Evolutionary conservation across 2,113 vertebrate genomes (phyloP), one percentile per base, ranked within the genome.

Genomic region (Passerina amoena): DNA sequence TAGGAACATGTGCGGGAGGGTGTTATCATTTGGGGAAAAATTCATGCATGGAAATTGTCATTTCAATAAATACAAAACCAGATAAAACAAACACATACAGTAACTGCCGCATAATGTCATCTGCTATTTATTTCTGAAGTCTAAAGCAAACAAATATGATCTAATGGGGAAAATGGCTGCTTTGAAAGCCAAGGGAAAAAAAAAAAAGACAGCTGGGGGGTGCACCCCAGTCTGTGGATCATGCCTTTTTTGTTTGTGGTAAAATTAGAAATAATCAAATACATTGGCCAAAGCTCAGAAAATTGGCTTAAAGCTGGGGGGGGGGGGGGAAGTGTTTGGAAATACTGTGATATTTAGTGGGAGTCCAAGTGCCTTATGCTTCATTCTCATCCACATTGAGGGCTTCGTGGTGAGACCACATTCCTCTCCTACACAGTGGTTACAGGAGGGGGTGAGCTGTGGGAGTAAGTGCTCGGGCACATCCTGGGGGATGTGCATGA

Each of bases 101-200:
- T 75, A 76, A 86, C 80, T 89, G 89, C 50, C 45, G 14, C 61
- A 48, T 94, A 90, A 61, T 92, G 65, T 92, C 94, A 96, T 97
- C 89, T 95, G 92, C 89, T 96, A 91, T 91, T 95, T 92, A 94
- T 95, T 95, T 84, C 89, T 92, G 60, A 81, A 90, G 72, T 88
- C 68, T 93, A 65, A 91, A 82, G 53, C 37, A 89, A 94, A 88
- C 77, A 94, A 79, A 94, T 95, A 78, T 89, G 89, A 95, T 92
- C 93, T 91, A 92, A 88, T 89, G 57, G 23, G 75, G 72, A 84
- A 95, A 92, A 82, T 75, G 21, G 4, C 48, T 92, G 13, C 40
- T 84, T 82, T 57, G 61, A 92, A 94, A 84, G 60, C 69, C 47
- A 85, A 66, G 35, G n/a, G n/a, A 22, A 11, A 51, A 53, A 54